Evolutionary conservation across 2,888 invertebrate species (phyloP), one percentile per base, ranked within the genome.

Genomic region (Rhamphomyia laevipes): DNA sequence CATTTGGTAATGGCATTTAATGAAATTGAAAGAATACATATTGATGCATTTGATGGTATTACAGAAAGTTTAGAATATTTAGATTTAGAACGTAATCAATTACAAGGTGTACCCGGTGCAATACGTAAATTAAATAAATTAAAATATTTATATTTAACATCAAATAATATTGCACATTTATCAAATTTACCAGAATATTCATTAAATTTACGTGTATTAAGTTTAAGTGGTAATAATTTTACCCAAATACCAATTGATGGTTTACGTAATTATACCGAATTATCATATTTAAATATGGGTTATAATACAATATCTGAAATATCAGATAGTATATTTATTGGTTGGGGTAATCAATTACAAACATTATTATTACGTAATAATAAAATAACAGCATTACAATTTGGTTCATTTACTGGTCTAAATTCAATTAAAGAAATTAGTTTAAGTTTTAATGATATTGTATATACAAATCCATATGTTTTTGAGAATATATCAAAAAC

Each of bases 381-480:
- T 67, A 80, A 85, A 66, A 81, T 92, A 56, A 83, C 84, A 33
- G 81, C 77, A 66, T 73, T 84, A 57, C 80, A 79, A 62, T 75
- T 79, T 55, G 80, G 80, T 60, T 78, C 85, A 56, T 86, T 91
- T 67, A 76, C 78, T 51, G 81, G 82, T 38, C 76, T 86, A 46
- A 80, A 80, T 55, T 80, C 84, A 57, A 76, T 95, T 57, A 84
- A 85, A 61, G 92, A 93, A 70, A 78, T 95, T 55, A 89, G 88
- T 71, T 73, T 95, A 56, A 92, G 92, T 64, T 91, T 93, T 70
- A 95, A 95, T 70, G 84, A 87, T 62, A 77, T 95, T 55, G 81
- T 82, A 59, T 82, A 84, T 61, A 78, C 94, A 57, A 86, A 89
- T 63, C 79, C 82, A 23, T 80, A 85, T 62, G 84, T 89, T 16